phyloP scores from a whole-genome alignment of 2,113 vertebrate genomes.

The Theristicus caerulescens region DNA sequence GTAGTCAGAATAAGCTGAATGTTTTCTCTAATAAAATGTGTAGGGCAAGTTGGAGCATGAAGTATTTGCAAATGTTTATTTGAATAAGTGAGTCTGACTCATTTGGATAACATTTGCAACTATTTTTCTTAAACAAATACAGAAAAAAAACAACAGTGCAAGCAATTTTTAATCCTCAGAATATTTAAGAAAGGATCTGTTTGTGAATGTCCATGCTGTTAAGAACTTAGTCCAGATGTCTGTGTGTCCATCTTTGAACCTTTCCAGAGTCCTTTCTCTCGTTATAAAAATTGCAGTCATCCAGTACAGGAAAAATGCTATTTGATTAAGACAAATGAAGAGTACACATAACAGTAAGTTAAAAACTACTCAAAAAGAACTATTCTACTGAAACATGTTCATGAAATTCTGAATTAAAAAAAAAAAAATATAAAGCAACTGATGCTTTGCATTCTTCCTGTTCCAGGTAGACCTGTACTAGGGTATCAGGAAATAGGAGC shows the following conservation, averaged over 20 bases:
- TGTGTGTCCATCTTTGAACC: background rate
- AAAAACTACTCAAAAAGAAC: background rate
- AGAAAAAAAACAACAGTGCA: background rate
- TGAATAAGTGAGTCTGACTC: conserved; percentile 3
- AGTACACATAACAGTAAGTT: background rate
- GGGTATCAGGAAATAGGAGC: background rate
- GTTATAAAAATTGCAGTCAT: background rate
- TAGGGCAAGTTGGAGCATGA: background rate
- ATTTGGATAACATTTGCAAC: background rate
- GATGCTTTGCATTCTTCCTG: background rate
- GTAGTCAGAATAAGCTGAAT: background rate
- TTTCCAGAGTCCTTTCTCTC: background rate
- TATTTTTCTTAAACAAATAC: background rate
- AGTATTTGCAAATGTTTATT: conserved; percentile 1
- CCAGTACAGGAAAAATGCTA: background rate
- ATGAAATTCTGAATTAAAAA: background rate
- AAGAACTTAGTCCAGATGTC: background rate
- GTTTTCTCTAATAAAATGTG: background rate
- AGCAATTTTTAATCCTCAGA: background rate
- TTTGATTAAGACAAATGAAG: background rate
- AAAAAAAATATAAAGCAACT: background rate
- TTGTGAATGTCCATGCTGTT: background rate
- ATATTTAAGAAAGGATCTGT: background rate
- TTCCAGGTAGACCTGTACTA: background rate
- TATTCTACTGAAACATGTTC: background rate